Percentiles rank a stretch among this genome's conserved stretches.
Evolutionary conservation across 2,888 invertebrate genomes (phyloP).

Genomic region (Andrena fulva): DNA sequence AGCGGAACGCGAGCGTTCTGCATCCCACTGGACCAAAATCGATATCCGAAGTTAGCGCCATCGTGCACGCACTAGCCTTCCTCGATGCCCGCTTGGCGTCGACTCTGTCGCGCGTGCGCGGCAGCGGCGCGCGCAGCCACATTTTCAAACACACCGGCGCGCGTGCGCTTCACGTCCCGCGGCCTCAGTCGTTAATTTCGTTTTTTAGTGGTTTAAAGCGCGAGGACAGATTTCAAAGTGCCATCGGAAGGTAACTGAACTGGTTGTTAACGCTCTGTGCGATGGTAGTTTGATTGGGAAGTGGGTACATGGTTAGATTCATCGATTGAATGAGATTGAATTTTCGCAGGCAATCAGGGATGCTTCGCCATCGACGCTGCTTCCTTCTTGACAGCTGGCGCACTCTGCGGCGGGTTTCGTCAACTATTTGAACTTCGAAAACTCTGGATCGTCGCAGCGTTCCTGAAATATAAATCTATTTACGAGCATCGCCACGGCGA

Average conservation of each 20-base stretch:
- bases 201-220: neutral
- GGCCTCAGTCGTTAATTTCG: neutral
- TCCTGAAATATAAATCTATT: neutral
- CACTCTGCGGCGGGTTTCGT: constrained; percentile 12
- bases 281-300: neutral
- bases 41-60: constrained; percentile 78
- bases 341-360: neutral
- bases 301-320: neutral
- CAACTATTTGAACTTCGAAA: too few relatives aligned
- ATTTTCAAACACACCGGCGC: neutral
- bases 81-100: constrained; percentile 5
- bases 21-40: constrained; percentile 76
- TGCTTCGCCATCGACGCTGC: neutral
- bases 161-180: neutral
- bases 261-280: neutral
- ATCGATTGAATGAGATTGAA: neutral
- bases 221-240: too few relatives aligned
- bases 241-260: neutral
- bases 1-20: constrained; percentile 65
- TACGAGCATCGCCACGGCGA: too few relatives aligned
- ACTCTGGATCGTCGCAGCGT: too few relatives aligned
- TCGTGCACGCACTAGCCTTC: constrained; percentile 45
- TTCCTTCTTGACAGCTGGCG: constrained; percentile 16
- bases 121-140: neutral
- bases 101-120: neutral